phyloP scores from a whole-genome alignment of 2,797 vertebrate species.

The Cheirogaleus major region DNA sequence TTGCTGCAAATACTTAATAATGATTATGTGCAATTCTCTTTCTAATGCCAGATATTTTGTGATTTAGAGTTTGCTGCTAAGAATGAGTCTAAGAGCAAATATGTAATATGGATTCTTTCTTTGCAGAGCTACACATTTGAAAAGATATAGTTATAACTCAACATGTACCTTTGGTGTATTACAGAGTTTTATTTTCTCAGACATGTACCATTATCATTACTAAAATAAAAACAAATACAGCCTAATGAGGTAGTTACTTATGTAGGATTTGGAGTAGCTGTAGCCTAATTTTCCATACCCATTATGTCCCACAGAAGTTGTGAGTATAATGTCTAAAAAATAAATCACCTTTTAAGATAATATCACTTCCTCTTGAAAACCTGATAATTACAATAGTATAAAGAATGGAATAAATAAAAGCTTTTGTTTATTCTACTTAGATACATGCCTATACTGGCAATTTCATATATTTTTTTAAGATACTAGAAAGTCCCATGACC shows the following conservation, averaged over 20 bases:
- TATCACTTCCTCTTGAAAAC: not conserved
- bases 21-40: slow-evolving; percentile 28
- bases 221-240: slow-evolving; percentile 9
- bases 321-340: not conserved
- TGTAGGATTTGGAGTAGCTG: not conserved
- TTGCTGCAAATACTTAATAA: slow-evolving; percentile 43
- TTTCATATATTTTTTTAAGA: not conserved
- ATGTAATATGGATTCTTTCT: not conserved
- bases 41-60: slow-evolving; percentile 16
- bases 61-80: slow-evolving; percentile 11
- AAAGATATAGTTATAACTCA: not conserved
- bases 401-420: not conserved
- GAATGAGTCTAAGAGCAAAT: not conserved
- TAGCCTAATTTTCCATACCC: not conserved
- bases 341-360: not conserved
- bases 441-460: not conserved
- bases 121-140: not conserved
- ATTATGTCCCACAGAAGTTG: not conserved
- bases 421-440: slow-evolving; percentile 35
- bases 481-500: not conserved
- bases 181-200: slow-evolving; percentile 40
- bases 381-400: not conserved
- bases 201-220: not conserved
- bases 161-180: not conserved
- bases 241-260: not conserved